These are phyloP conservation scores for Diabrotica virgifera DNA, from an alignment of 1,140 invertebrate species.

Conservation along the genomic window DNA sequence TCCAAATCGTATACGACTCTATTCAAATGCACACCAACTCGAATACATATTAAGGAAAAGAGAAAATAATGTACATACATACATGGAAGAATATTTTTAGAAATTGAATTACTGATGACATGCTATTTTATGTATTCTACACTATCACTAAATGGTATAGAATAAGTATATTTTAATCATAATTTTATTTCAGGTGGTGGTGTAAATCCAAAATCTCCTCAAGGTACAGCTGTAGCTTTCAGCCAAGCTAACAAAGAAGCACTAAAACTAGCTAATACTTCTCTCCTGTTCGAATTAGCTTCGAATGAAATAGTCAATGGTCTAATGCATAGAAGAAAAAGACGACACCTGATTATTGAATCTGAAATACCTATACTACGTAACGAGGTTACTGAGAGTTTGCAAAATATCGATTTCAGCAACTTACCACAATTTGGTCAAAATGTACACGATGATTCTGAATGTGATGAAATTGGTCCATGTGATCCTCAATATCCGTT, in stretches of 20 bases:
- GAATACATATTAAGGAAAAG: too few species aligned
- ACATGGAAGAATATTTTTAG: too few species aligned
- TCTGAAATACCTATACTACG: slow-evolving; percentile 57
- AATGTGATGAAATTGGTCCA: slow-evolving; percentile 63
- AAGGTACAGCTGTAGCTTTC: slow-evolving; percentile 83
- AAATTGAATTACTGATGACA: too few species aligned
- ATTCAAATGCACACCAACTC: too few species aligned
- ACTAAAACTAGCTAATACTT: slow-evolving; percentile 77
- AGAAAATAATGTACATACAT: too few species aligned
- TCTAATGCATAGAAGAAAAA: slow-evolving; percentile 49
- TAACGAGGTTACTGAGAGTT: slow-evolving; percentile 65
- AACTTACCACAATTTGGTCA: slow-evolving; percentile 49
- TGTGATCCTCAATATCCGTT: slow-evolving; percentile 82
- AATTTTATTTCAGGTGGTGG: slow-evolving; percentile 58
- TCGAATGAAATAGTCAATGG: slow-evolving; percentile 78
- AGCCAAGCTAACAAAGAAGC: slow-evolving; percentile 83
- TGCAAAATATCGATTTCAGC: slow-evolving; percentile 71
- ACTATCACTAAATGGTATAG: too few species aligned
- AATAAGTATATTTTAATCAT: too few species aligned
- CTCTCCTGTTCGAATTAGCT: slow-evolving; percentile 79
- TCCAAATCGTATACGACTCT: too few species aligned
- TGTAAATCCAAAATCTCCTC: slow-evolving; percentile 78
- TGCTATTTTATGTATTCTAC: too few species aligned
- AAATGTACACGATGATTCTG: slow-evolving; percentile 37
- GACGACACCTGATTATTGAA: slow-evolving; percentile 8